phyloP scores from a whole-genome alignment of 2,797 vertebrate genomes.

The Chromis chromis region DNA sequence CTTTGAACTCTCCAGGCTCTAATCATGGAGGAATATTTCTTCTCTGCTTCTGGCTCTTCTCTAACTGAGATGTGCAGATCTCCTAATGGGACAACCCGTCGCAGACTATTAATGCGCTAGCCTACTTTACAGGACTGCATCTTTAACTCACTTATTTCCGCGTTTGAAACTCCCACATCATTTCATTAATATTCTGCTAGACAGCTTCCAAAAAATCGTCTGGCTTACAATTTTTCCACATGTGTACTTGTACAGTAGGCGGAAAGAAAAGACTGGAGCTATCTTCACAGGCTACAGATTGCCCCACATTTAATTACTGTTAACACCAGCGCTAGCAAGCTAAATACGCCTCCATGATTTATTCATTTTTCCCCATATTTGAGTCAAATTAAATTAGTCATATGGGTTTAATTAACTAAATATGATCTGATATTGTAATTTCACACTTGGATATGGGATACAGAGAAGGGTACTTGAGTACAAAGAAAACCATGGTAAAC shows the following conservation, averaged over 20 bases:
- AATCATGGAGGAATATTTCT: conserved; percentile 88
- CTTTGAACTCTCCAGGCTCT: conserved; percentile 80
- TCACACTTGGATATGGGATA: conserved; percentile 76
- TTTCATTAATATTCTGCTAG: conserved; percentile 66
- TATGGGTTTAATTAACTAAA: conserved; percentile 83
- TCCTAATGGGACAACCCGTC: conserved; percentile 86
- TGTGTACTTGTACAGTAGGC: conserved; percentile 52
- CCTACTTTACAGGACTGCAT: conserved; percentile 62
- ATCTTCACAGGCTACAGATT: conserved; percentile 67
- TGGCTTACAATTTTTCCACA: conserved; percentile 52
- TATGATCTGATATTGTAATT: conserved; percentile 80
- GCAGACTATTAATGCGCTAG: conserved; percentile 82
- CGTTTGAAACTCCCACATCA: conserved; percentile 58
- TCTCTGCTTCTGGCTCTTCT: conserved; percentile 80
- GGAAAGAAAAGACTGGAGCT: conserved; percentile 46
- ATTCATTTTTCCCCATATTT: conserved; percentile 72
- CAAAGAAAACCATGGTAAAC: conserved; percentile 63
- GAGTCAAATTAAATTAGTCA: conserved; percentile 82
- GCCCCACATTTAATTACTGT: conserved; percentile 79
- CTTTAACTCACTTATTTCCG: conserved; percentile 61
- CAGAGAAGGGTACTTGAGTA: conserved; percentile 69
- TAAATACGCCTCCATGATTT: conserved; percentile 75
- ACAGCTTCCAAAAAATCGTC: conserved; percentile 35
- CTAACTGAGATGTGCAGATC: conserved; percentile 78
- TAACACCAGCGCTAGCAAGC: conserved; percentile 70